Evolutionary conservation across 2,797 vertebrate species (phyloP).

Genomic region (Poecilia velifera): DNA sequence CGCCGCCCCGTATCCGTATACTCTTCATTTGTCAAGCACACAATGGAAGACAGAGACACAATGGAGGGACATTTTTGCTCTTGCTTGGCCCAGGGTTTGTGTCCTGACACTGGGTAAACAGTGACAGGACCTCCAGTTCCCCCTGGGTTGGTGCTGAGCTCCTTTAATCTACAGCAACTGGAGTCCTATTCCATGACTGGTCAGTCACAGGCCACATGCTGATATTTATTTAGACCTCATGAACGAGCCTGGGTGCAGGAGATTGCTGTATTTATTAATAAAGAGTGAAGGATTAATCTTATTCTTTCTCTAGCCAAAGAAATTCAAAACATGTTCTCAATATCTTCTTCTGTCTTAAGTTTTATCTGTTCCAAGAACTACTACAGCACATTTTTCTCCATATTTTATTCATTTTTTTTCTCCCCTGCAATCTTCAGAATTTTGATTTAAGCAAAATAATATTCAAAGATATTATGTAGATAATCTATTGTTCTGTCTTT

Average conservation of each 20-base stretch:
- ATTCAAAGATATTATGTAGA: background rate
- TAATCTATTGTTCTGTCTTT: background rate
- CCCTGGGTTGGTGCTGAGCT: constrained; percentile 28
- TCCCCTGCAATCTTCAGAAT: background rate
- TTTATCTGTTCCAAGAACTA: background rate
- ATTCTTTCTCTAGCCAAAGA: background rate
- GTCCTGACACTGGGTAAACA: constrained; percentile 63
- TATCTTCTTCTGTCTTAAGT: background rate
- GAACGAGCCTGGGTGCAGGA: constrained; percentile 31
- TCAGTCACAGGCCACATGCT: constrained; percentile 47
- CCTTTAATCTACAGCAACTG: constrained; percentile 45
- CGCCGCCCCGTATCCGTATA: constrained; percentile 67
- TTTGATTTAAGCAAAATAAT: background rate
- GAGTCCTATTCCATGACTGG: constrained; percentile 19
- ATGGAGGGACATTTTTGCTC: constrained; percentile 71
- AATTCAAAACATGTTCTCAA: background rate
- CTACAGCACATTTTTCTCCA: background rate
- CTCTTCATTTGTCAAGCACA: constrained; percentile 80
- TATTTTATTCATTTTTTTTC: background rate
- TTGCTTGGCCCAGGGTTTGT: constrained; percentile 41
- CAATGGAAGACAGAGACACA: constrained; percentile 77
- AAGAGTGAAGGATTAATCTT: background rate
- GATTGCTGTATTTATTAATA: constrained; percentile 26
- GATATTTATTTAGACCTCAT: constrained; percentile 40
- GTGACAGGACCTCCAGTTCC: constrained; percentile 36